phyloP scores from a whole-genome alignment of 2,888 invertebrate species.

The Onchidella celtica region DNA sequence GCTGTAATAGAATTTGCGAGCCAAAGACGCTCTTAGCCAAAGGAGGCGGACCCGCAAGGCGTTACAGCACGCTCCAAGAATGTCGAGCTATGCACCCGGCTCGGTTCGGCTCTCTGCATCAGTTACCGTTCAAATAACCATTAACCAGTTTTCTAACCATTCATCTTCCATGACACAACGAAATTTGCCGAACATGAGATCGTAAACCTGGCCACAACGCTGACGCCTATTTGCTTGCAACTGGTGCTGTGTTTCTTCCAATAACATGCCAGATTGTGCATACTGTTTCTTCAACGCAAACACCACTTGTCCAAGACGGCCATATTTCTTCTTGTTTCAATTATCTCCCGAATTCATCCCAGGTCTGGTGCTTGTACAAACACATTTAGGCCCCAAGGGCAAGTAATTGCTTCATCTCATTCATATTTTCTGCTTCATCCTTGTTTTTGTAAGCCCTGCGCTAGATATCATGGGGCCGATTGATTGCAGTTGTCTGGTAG shows the following conservation, averaged over 20 bases:
- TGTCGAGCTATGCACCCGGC: no score
- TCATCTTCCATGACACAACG: not conserved
- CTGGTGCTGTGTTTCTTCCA: not conserved
- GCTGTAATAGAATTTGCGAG: no score
- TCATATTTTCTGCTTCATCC: not conserved
- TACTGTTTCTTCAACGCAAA: not conserved
- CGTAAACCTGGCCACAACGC: not conserved
- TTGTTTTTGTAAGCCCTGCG: no score
- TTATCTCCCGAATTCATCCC: not conserved
- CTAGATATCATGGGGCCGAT: no score
- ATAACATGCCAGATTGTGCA: not conserved
- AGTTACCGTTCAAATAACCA: no score
- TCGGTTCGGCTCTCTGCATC: no score
- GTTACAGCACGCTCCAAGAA: no score
- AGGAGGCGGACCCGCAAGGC: no score
- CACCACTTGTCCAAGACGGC: not conserved
- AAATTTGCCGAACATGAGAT: not conserved
- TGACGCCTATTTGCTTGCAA: not conserved
- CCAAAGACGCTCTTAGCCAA: no score
- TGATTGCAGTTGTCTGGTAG: no score
- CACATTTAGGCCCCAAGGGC: not conserved
- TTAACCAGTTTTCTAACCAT: no score
- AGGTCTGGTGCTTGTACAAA: not conserved
- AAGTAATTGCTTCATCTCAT: conserved; percentile 1
- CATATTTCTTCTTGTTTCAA: conserved; percentile 5